These are phyloP conservation scores for Siderastrea radians DNA, from an alignment of 92 coral and sea anemone species.

Conservation along the genomic window DNA sequence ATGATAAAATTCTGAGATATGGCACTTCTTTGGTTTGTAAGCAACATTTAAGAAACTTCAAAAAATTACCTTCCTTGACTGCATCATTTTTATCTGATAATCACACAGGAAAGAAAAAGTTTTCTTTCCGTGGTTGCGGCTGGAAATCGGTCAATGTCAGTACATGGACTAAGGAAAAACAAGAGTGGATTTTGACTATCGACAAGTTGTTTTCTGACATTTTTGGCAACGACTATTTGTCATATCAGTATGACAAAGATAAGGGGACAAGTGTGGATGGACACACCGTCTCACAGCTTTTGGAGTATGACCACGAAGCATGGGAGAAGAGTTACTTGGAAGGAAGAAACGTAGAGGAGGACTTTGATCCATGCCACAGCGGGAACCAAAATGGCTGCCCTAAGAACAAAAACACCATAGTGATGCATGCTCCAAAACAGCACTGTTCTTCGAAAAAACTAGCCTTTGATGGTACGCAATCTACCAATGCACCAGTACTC, in stretches of 20 bases:
- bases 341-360: background rate
- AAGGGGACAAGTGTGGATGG: constrained; percentile 40
- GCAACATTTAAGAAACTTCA: background rate
- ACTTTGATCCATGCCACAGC: background rate
- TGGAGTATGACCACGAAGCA: constrained; percentile 39
- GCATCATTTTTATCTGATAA: background rate
- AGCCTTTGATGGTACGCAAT: background rate
- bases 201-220: constrained; percentile 36
- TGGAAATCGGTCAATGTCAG: constrained; percentile 31
- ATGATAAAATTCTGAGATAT: no score
- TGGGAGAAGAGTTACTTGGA: constrained; percentile 26
- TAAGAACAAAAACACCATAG: background rate
- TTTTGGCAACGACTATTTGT: constrained; percentile 59
- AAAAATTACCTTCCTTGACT: background rate
- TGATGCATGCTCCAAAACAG: no score
- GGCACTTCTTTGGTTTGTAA: background rate
- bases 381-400: background rate
- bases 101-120: constrained; percentile 46
- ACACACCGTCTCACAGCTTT: background rate
- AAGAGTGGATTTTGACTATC: constrained; percentile 47
- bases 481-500: background rate
- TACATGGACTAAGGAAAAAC: constrained; percentile 45
- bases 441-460: background rate
- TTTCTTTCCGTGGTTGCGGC: constrained; percentile 66
- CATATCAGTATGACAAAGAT: constrained; percentile 25